phyloP scores from a whole-genome alignment of 2,113 vertebrate genomes.

The Corvus moneduloides region DNA sequence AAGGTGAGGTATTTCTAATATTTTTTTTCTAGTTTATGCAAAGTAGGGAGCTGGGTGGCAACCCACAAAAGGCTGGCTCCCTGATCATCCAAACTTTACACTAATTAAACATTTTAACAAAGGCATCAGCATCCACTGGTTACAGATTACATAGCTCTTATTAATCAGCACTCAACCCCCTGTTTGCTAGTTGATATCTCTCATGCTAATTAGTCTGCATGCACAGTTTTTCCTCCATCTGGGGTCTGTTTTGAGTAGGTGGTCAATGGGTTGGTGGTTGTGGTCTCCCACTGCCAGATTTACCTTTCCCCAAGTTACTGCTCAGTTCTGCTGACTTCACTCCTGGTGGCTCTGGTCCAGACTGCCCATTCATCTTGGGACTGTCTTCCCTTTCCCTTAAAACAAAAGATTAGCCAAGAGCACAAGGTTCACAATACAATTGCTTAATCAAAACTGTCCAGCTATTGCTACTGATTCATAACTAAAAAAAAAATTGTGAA shows the following conservation, averaged over 20 bases:
- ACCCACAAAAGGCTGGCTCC: neutral
- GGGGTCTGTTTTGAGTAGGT: neutral
- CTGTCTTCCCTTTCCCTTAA: neutral
- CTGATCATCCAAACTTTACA: neutral
- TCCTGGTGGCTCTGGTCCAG: neutral
- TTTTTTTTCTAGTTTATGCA: neutral
- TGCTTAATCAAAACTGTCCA: neutral
- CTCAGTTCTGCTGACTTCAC: neutral
- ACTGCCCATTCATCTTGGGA: neutral
- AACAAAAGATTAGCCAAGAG: neutral
- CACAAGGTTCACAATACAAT: neutral
- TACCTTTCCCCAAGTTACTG: neutral
- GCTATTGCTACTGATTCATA: neutral
- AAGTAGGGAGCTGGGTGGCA: neutral
- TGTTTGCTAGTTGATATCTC: neutral
- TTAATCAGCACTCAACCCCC: neutral
- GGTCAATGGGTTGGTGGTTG: neutral
- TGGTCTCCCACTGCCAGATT: neutral
- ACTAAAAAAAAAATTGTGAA: neutral
- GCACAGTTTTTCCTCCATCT: neutral
- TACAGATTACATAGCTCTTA: neutral
- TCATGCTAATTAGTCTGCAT: neutral
- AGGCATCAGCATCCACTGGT: neutral
- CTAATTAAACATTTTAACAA: neutral
- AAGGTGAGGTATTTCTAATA: fast-evolving